Evolutionary conservation across 2,797 vertebrate species (phyloP).

Genomic region (Semotilus atromaculatus): DNA sequence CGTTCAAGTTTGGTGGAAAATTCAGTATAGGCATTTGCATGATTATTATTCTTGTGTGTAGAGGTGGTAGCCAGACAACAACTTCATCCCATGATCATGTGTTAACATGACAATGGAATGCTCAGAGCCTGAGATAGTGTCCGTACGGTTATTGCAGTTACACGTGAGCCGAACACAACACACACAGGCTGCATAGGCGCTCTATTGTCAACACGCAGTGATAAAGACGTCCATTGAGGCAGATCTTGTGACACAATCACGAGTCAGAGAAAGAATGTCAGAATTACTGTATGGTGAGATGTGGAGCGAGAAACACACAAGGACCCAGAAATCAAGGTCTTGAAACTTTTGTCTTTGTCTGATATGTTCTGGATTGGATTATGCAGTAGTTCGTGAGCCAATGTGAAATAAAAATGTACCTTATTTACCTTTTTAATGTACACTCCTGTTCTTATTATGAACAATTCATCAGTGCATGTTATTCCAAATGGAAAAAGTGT

Average conservation of each 20-base stretch:
- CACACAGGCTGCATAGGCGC: conserved; percentile 48
- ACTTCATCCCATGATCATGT: conserved; percentile 44
- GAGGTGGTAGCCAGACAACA: neutral
- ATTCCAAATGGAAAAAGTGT: neutral
- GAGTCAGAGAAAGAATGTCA: conserved; percentile 58
- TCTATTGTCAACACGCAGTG: conserved; percentile 57
- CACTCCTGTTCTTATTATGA: neutral
- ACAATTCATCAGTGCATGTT: neutral
- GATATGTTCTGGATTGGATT: neutral
- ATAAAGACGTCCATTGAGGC: conserved; percentile 70
- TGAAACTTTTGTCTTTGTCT: neutral
- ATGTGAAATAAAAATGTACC: neutral
- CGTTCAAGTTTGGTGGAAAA: neutral
- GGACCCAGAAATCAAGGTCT: neutral
- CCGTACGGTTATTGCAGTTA: neutral
- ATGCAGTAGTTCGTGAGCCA: neutral
- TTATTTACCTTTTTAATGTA: neutral
- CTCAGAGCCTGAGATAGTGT: conserved; percentile 3
- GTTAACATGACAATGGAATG: conserved; percentile 51
- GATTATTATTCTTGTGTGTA: neutral
- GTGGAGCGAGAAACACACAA: conserved; percentile 4
- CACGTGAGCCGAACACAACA: neutral
- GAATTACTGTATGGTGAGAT: conserved; percentile 43
- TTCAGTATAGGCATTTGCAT: conserved; percentile 4
- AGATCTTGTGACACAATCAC: conserved; percentile 68